These are phyloP conservation scores for Zygothrica quintamaculata DNA, from an alignment of 2,888 invertebrate genomes.

Conservation along the genomic window DNA sequence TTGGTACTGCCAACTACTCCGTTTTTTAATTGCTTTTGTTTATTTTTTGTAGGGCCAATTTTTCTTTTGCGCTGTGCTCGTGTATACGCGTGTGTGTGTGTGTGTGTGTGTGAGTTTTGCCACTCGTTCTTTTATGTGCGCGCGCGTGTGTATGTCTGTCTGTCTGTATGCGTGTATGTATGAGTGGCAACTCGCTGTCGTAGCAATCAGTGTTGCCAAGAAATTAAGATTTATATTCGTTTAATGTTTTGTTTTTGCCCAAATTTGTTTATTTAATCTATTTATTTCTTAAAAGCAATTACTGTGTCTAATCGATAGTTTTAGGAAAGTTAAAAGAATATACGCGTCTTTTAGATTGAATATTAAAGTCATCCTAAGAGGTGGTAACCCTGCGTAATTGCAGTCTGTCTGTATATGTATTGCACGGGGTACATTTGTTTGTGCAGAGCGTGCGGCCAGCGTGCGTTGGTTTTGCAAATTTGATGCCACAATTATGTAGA, in stretches of 20 bases:
- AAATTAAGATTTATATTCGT: slow-evolving; percentile 25
- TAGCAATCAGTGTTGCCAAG: slow-evolving; percentile 48
- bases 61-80: slow-evolving; percentile 75
- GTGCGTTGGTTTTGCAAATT: slow-evolving; percentile 65
- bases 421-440: slow-evolving; percentile 74
- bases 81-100: slow-evolving; percentile 53
- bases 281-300: background rate
- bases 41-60: slow-evolving; percentile 82
- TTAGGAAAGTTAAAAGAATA: background rate
- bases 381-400: slow-evolving; percentile 79
- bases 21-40: slow-evolving; percentile 83
- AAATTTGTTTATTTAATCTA: background rate
- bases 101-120: slow-evolving; percentile 60
- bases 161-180: slow-evolving; percentile 39
- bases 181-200: slow-evolving; percentile 52
- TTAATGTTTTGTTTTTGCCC: slow-evolving; percentile 4
- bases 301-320: background rate
- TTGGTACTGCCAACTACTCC: slow-evolving; percentile 72
- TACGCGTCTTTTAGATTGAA: slow-evolving; percentile 11
- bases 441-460: slow-evolving; percentile 69
- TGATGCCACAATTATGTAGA: slow-evolving; percentile 40
- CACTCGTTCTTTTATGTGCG: slow-evolving; percentile 68
- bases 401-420: slow-evolving; percentile 78
- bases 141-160: slow-evolving; percentile 70
- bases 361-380: slow-evolving; percentile 25